These are phyloP conservation scores for Leuctra nigra DNA, from an alignment of 2,888 invertebrate species.

Conservation along the genomic window DNA sequence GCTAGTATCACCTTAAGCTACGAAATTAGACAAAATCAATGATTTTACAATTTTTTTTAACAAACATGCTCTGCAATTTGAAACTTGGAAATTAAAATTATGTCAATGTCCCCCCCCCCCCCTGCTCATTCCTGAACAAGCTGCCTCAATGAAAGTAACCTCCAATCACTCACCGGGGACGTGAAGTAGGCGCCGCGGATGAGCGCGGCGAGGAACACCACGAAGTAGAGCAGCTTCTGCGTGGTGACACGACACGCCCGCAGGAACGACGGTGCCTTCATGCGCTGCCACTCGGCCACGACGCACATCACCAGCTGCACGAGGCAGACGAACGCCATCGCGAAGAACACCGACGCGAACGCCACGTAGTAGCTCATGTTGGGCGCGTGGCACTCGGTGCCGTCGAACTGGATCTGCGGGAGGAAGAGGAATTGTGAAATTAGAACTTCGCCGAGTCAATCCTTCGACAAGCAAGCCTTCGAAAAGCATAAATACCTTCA, in stretches of 20 bases:
- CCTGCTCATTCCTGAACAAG: no score
- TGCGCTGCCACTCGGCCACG: constrained; percentile 70
- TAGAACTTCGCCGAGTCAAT: no score
- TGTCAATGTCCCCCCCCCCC: no score
- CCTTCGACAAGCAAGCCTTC: no score
- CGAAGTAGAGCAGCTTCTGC: constrained; percentile 81
- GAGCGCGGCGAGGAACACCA: constrained; percentile 77
- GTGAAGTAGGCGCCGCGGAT: constrained; percentile 86
- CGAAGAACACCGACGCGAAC: constrained; percentile 62
- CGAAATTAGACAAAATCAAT: no score
- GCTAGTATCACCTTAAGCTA: no score
- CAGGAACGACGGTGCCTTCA: constrained; percentile 74
- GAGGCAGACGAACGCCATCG: constrained; percentile 76
- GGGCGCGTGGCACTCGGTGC: constrained; percentile 73
- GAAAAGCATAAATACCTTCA: no score
- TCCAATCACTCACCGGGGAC: constrained; percentile 62
- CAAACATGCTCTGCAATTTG: no score
- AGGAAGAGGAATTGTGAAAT: no score
- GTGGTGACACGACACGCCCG: constrained; percentile 82
- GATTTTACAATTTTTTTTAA: no score
- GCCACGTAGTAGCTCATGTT: constrained; percentile 70
- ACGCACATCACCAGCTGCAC: constrained; percentile 80
- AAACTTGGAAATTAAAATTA: no score
- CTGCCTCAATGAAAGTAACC: no score
- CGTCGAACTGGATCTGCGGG: constrained; percentile 67